Percentiles rank a stretch among this genome's conserved stretches.
These are phyloP conservation scores for Hafferia zeledoni DNA, from an alignment of 2,797 vertebrate genomes.

Conservation along the genomic window DNA sequence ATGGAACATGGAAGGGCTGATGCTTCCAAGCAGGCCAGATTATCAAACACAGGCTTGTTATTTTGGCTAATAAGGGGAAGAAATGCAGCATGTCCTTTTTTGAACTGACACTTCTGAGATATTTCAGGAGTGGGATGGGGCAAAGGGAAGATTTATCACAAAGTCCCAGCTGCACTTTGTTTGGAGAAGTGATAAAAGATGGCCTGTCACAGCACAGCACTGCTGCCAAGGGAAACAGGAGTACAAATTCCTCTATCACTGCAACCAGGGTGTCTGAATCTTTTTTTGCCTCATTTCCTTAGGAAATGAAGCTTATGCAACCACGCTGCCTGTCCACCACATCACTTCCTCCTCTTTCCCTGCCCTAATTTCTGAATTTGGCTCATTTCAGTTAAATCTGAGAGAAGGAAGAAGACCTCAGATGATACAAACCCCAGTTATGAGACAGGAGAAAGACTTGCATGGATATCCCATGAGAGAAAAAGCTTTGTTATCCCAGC, in stretches of 20 bases:
- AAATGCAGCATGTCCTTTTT: neutral
- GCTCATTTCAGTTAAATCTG: neutral
- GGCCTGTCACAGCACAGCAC: neutral
- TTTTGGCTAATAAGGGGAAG: neutral
- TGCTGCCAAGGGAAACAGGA: neutral
- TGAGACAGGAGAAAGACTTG: neutral
- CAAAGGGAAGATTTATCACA: neutral
- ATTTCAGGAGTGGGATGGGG: neutral
- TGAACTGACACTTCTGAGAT: neutral
- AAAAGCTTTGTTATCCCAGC: neutral
- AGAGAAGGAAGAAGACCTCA: neutral
- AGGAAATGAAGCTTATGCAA: neutral
- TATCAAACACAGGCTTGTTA: neutral
- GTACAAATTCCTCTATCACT: neutral
- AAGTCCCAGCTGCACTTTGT: neutral
- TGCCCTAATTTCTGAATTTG: neutral
- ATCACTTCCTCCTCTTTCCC: neutral
- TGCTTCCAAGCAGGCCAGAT: neutral
- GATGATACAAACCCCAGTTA: neutral
- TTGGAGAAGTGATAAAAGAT: neutral
- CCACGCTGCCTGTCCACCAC: neutral
- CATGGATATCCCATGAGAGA: neutral
- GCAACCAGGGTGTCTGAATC: neutral
- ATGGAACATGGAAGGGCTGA: neutral
- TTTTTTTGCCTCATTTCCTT: constrained; percentile 1